These are phyloP conservation scores for Macheiramphus alcinus DNA, from an alignment of 2,113 vertebrate species.

Conservation along the genomic window DNA sequence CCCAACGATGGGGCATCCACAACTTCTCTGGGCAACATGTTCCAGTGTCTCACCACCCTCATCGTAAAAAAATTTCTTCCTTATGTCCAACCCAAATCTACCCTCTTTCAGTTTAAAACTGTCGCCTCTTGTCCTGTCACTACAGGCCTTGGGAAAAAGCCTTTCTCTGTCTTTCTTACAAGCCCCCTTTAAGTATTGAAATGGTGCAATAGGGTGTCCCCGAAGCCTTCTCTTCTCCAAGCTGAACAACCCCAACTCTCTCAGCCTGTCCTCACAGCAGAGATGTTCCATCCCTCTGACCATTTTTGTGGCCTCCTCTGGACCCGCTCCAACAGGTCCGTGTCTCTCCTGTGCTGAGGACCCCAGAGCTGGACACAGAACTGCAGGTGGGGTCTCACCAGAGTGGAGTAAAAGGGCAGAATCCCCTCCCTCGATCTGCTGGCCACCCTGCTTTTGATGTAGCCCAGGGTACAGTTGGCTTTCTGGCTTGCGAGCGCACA, in stretches of 20 bases:
- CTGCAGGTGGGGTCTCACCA: too few relatives aligned
- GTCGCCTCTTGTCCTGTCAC: background rate
- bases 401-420: too few relatives aligned
- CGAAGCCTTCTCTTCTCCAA: background rate
- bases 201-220: background rate
- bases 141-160: background rate
- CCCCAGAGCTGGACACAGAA: too few relatives aligned
- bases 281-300: too few relatives aligned
- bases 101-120: background rate
- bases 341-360: too few relatives aligned
- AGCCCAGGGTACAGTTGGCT: rapidly evolving
- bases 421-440: background rate
- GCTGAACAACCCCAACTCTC: background rate
- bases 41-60: background rate
- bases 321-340: too few relatives aligned
- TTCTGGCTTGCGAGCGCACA: background rate
- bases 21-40: background rate
- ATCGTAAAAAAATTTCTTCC: background rate
- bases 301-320: too few relatives aligned
- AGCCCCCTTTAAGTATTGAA: background rate
- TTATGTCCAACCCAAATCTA: background rate
- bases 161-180: background rate
- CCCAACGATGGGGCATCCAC: background rate
- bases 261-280: too few relatives aligned
- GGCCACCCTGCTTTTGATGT: rapidly evolving